A percentile compares a stretch with the other conserved stretches of the same genome.
Conservation (phyloP, 2,888 invertebrate species). For the Stomorhina lunata region DNA sequence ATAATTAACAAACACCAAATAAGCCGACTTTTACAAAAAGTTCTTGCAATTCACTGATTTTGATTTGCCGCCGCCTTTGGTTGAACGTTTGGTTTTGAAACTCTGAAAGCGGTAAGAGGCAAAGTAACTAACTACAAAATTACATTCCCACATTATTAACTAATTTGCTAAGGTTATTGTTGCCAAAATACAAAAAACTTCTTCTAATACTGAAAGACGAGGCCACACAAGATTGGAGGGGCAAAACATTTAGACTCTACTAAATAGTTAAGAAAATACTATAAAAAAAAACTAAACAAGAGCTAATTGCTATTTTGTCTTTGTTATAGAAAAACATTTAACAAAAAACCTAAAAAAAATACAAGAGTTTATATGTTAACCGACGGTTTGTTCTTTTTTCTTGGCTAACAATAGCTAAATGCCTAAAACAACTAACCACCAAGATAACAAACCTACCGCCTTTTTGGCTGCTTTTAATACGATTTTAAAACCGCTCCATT, state of each 20-base stretch:
- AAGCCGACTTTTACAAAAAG: constrained; percentile 1
- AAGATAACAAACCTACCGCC: constrained; percentile 45
- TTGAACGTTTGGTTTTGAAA: not conserved
- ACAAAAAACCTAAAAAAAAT: not conserved
- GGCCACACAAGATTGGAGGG: constrained; percentile 18
- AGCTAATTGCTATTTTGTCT: constrained; percentile 57
- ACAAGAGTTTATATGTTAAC: not conserved
- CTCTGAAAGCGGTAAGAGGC: not conserved
- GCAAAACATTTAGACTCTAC: not conserved
- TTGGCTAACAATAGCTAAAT: not conserved
- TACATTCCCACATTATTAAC: constrained; percentile 56
- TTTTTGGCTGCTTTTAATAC: constrained; percentile 36
- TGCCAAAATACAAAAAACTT: constrained; percentile 18
- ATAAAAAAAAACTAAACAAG: constrained; percentile 27
- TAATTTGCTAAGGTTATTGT: constrained; percentile 51
- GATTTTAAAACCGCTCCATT: constrained; percentile 40
- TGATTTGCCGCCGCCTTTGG: constrained; percentile 44
- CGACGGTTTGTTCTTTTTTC: constrained; percentile 32
- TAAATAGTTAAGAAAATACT: not conserved
- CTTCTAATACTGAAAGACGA: not conserved
- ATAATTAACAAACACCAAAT: not conserved
- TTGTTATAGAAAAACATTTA: constrained; percentile 20
- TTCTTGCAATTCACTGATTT: constrained; percentile 48
- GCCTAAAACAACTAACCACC: not conserved
- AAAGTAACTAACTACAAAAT: not conserved